Percentiles rank a stretch among this genome's conserved stretches.
phyloP scores from a whole-genome alignment of 2,113 vertebrate genomes.

The Antechinus stuartii region DNA sequence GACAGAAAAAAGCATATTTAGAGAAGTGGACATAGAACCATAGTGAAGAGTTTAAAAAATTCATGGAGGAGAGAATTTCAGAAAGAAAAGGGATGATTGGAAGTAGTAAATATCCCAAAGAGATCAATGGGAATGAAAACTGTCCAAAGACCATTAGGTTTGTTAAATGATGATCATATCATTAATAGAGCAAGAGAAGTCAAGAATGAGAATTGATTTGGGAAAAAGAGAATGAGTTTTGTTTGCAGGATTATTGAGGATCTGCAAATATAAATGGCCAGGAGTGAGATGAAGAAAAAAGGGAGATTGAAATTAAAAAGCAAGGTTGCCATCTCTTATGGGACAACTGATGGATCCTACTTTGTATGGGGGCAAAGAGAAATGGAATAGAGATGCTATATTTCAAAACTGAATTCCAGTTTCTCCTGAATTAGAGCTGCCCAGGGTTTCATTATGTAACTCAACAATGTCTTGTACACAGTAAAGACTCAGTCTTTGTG shows the following conservation, averaged over 20 bases:
- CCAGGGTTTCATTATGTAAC: neutral
- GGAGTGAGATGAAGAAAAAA: neutral
- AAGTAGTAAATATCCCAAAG: neutral
- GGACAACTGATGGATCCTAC: neutral
- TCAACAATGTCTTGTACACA: neutral
- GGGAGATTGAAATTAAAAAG: neutral
- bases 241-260: neutral
- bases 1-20: neutral
- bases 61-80: neutral
- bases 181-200: too few species aligned
- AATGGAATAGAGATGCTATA: neutral
- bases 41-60: neutral
- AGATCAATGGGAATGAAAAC: neutral
- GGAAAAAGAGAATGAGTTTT: neutral
- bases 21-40: neutral
- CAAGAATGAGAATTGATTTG: neutral
- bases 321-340: neutral
- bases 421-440: neutral
- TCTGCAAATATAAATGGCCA: neutral
- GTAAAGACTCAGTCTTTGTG: neutral
- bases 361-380: neutral
- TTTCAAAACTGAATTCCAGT: neutral
- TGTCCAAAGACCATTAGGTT: neutral
- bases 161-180: neutral
- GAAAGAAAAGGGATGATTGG: neutral